Percentiles rank a stretch among this genome's conserved stretches.
These are phyloP conservation scores for Felis chaus DNA, from an alignment of 2,113 vertebrate species.

Conservation along the genomic window DNA sequence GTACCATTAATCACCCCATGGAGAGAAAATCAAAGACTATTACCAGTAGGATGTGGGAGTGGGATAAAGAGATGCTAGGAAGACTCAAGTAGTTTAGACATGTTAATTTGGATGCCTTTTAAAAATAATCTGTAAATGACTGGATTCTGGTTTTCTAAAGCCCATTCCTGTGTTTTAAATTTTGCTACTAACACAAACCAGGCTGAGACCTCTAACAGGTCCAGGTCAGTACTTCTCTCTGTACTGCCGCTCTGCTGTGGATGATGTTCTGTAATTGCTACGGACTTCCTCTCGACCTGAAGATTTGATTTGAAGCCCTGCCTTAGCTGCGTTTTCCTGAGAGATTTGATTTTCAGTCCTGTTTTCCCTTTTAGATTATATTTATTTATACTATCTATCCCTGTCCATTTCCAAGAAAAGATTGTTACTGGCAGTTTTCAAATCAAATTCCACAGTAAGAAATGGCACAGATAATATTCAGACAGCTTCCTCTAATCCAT, in stretches of 20 bases:
- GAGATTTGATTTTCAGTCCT: slow-evolving; percentile 58
- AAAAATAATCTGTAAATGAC: neutral
- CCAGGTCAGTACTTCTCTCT: neutral
- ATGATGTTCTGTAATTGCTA: neutral
- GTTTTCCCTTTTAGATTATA: slow-evolving; percentile 51
- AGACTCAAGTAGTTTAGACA: neutral
- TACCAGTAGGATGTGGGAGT: neutral
- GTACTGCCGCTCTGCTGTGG: neutral
- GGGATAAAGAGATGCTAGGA: neutral
- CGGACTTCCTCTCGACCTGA: slow-evolving; percentile 5
- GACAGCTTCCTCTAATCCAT: neutral
- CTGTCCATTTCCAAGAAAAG: slow-evolving; percentile 48
- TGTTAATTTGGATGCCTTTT: neutral
- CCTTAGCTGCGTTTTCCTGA: neutral
- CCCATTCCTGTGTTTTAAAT: neutral
- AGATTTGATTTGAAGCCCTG: slow-evolving; percentile 29
- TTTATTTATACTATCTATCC: slow-evolving; percentile 51
- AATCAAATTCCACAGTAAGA: slow-evolving; percentile 21
- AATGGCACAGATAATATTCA: neutral
- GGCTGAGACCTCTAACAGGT: neutral
- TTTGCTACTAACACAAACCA: neutral
- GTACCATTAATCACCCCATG: neutral
- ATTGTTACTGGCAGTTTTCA: slow-evolving; percentile 36
- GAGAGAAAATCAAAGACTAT: neutral
- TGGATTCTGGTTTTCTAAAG: neutral